Evolutionary conservation across 1,140 invertebrate genomes (phyloP), one percentile per base, ranked within the genome.

Genomic region (Drosophila ananassae): DNA sequence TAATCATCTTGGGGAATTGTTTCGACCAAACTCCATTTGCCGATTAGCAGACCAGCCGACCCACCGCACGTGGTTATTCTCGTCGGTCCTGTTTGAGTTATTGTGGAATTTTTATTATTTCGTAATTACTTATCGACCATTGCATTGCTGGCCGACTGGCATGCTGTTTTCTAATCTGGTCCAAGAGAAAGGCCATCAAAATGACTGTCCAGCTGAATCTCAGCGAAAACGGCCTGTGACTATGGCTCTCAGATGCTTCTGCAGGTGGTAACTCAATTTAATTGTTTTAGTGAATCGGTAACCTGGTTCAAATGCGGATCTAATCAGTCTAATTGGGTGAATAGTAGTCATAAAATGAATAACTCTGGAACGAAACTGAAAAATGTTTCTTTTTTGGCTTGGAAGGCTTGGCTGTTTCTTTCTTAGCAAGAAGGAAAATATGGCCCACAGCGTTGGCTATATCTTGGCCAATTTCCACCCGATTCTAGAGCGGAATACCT

Each of bases 1-100:
- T 74, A 87, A 77, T 77, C 79, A 81, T 75, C 77, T 63, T 50
- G 24, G 82, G 77, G 81, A 85, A 53, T 78, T 81, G 66, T 62
- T 73, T 57, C 28, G 17, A 9, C 22, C 73, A 74, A 74, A 24
- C 56, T 84, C 73, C 81, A 80, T 79, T 81, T 87, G 77, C 75
- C 73, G 76, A 81, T 85, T 85, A 68, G 55, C 51, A 51, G 47
- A 21, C 34, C 34, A n/a, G 34, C 34, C 34, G 83, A 80, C 44
- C 59, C 60, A 48, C 47, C 72, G 60, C 82, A 77, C 77, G 57
- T 71, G 81, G 62, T 59, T 50, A 63, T 59, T 59, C 46, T 71
- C 71, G 9, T 32, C 63, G 77, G 72, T 56, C 37, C 51, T 55
- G 47, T 59, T 55, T 66, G 74, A 77, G 32, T 71, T 60, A 77